A percentile compares a stretch with the other conserved stretches of the same genome.
Conservation (phyloP, 1,140 invertebrate species). For the Psilanteris sp. region DNA sequence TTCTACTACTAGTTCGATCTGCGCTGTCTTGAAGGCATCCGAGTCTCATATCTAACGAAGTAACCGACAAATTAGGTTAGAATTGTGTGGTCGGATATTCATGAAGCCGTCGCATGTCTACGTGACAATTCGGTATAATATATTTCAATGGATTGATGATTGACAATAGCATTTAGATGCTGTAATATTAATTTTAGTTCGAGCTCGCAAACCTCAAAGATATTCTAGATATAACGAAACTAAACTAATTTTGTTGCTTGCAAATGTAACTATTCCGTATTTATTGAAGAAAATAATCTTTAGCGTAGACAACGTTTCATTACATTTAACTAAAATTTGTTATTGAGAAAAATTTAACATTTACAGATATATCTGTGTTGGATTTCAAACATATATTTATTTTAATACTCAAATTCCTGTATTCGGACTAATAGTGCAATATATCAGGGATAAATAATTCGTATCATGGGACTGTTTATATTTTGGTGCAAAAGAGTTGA, state of each 20-base stretch:
- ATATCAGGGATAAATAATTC: too few relatives aligned
- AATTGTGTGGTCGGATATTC: conserved; percentile 29
- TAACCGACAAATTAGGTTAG: conserved; percentile 44
- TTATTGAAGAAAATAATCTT: too few relatives aligned
- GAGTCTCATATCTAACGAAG: conserved; percentile 30
- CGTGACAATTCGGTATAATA: conserved; percentile 21
- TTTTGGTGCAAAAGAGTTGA: too few relatives aligned
- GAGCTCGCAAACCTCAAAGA: conserved; percentile 8
- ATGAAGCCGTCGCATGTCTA: conserved; percentile 16
- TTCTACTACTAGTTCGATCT: conserved; percentile 30
- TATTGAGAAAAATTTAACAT: too few relatives aligned
- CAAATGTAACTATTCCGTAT: too few relatives aligned
- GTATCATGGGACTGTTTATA: too few relatives aligned
- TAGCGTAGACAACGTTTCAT: too few relatives aligned
- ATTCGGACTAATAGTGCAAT: too few relatives aligned
- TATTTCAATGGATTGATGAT: conserved; percentile 32
- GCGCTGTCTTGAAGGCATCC: conserved; percentile 6
- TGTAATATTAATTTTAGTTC: conserved; percentile 30
- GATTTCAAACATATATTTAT: too few relatives aligned
- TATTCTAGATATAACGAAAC: conserved; percentile 4
- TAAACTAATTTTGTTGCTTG: conserved; percentile 24
- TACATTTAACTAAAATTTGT: too few relatives aligned
- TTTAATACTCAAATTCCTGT: too few relatives aligned
- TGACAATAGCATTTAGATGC: conserved; percentile 30
- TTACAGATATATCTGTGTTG: too few relatives aligned